Evolutionary conservation across 2,113 vertebrate genomes (phyloP).

Genomic region (Varanus komodoensis): DNA sequence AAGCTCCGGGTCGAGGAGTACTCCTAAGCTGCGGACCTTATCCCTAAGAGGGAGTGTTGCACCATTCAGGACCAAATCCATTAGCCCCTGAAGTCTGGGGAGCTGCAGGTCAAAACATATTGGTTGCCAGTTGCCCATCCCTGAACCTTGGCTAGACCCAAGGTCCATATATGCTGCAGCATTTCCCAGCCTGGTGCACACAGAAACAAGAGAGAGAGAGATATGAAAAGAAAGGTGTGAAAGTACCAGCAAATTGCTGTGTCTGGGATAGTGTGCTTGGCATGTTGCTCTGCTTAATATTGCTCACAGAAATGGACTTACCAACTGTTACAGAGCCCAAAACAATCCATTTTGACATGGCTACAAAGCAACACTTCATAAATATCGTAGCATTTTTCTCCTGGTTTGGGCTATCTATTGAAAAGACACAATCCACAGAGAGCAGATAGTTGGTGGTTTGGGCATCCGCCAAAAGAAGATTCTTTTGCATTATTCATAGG

Average conservation of each 20-base stretch:
- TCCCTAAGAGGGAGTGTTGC: too few relatives aligned
- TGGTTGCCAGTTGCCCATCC: too few relatives aligned
- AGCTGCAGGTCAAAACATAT: too few relatives aligned
- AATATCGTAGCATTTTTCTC: slow-evolving; percentile 41
- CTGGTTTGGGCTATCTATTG: slow-evolving; percentile 1
- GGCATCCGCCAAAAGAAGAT: slow-evolving; percentile 9
- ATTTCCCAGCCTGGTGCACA: background rate
- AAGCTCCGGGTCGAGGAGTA: too few relatives aligned
- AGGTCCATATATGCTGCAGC: too few relatives aligned
- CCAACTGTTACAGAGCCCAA: background rate
- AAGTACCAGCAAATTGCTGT: too few relatives aligned
- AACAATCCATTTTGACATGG: slow-evolving; percentile 9
- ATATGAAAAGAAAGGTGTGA: background rate
- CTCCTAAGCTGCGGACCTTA: too few relatives aligned
- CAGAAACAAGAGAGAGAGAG: background rate
- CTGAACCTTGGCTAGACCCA: too few relatives aligned
- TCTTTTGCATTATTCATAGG: slow-evolving; percentile 45
- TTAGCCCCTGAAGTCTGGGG: too few relatives aligned
- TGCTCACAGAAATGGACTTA: background rate
- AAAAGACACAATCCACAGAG: slow-evolving; percentile 16
- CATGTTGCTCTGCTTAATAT: background rate
- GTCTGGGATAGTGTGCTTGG: background rate
- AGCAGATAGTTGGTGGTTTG: slow-evolving; percentile 31
- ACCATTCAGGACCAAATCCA: too few relatives aligned
- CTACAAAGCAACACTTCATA: background rate